phyloP scores from a whole-genome alignment of 2,113 vertebrate genomes.

The Pelecanoides urinatrix region DNA sequence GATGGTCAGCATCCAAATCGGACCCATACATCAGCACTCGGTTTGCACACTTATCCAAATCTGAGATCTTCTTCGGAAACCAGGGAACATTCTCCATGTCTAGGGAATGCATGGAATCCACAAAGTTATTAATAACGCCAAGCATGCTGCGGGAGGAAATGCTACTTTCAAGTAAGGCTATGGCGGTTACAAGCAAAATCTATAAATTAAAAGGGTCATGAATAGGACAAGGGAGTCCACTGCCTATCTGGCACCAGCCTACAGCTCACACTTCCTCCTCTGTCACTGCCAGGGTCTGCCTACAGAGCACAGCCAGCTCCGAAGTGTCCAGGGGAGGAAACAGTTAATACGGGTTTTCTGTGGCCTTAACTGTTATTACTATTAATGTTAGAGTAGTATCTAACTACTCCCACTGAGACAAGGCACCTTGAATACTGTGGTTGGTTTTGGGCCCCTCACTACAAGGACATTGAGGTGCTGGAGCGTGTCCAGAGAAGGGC shows the following conservation, averaged over 20 bases:
- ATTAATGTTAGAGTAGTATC: neutral
- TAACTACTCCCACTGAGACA: neutral
- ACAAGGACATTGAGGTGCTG: too few species aligned
- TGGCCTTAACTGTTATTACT: neutral
- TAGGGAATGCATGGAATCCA: constrained; percentile 63
- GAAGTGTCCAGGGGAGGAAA: neutral
- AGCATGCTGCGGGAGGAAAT: neutral
- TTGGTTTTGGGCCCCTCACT: too few species aligned
- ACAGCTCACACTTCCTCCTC: constrained; percentile 56
- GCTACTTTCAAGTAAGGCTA: neutral
- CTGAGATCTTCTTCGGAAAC: constrained; percentile 97
- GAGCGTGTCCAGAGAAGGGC: too few species aligned
- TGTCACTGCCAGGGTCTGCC: constrained; percentile 14
- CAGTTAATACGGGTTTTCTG: neutral
- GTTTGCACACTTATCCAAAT: constrained; percentile 95
- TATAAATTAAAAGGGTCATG: constrained; percentile 24
- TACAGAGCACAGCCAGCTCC: neutral
- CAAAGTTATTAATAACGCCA: neutral
- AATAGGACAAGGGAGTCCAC: constrained; percentile 27
- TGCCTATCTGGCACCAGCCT: constrained; percentile 62
- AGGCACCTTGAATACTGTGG: too few species aligned
- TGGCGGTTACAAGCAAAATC: neutral
- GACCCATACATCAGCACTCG: constrained; percentile 96
- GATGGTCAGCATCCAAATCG: constrained; percentile 92
- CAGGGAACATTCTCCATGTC: constrained; percentile 87